A percentile compares a stretch with the other conserved stretches of the same genome.
These are phyloP conservation scores for Ormyrus thymus DNA, from an alignment of 2,888 invertebrate species.

Conservation along the genomic window DNA sequence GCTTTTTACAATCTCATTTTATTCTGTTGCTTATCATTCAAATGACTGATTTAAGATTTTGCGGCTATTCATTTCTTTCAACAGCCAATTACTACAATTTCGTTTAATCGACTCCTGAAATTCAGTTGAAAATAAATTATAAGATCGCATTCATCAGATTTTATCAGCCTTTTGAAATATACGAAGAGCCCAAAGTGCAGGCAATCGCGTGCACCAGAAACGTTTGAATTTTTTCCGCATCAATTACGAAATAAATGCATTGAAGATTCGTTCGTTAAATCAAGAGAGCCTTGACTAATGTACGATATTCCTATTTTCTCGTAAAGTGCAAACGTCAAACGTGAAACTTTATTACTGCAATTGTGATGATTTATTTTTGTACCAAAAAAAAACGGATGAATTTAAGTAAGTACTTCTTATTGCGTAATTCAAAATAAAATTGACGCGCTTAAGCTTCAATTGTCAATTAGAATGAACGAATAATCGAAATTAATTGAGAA, in stretches of 20 bases:
- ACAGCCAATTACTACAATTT: conserved; percentile 14
- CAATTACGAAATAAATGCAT: too few species aligned
- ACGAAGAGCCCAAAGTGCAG: too few species aligned
- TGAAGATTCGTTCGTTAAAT: background rate
- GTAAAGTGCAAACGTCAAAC: too few species aligned
- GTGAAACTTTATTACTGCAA: too few species aligned
- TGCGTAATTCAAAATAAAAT: background rate
- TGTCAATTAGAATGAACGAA: background rate
- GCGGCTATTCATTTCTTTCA: background rate
- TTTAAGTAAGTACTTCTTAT: too few species aligned
- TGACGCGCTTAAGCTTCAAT: background rate
- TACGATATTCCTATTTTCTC: too few species aligned
- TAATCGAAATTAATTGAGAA: too few species aligned
- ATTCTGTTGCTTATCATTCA: too few species aligned
- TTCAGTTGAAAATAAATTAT: background rate
- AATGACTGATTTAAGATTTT: background rate
- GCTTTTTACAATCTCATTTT: too few species aligned
- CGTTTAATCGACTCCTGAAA: conserved; percentile 1
- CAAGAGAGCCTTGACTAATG: background rate
- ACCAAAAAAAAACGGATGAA: too few species aligned
- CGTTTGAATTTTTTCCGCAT: conserved; percentile 18
- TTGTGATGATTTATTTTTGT: too few species aligned
- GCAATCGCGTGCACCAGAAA: conserved; percentile 13
- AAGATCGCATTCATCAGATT: background rate
- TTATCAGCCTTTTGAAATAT: background rate